Evolutionary conservation across 1,140 invertebrate species (phyloP).

Genomic region (Drosophila santomea): DNA sequence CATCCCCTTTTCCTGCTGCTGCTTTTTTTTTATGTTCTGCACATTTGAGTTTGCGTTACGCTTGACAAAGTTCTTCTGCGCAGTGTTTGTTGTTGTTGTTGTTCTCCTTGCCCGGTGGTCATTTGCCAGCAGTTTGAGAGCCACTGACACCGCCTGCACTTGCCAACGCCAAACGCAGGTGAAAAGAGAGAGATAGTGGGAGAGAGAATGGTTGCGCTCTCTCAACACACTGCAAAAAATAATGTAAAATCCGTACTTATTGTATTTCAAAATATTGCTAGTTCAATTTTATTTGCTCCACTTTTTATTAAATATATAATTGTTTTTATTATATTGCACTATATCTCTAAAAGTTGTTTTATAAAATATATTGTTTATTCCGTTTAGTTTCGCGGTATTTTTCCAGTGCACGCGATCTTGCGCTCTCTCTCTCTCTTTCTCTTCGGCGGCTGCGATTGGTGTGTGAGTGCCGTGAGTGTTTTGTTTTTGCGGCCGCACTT

Average conservation of each 20-base stretch:
- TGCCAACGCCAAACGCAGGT: constrained; percentile 20
- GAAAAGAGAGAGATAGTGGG: background rate
- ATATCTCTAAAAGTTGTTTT: too few relatives aligned
- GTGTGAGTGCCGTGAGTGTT: constrained; percentile 8
- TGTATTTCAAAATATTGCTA: background rate
- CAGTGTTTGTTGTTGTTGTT: constrained; percentile 25
- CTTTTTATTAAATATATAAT: too few relatives aligned
- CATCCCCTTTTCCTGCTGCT: constrained; percentile 40
- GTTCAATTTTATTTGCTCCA: too few relatives aligned
- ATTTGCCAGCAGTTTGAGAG: constrained; percentile 37
- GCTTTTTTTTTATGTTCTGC: constrained; percentile 38
- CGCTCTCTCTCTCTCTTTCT: constrained; percentile 18
- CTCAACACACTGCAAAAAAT: background rate
- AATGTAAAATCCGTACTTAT: background rate
- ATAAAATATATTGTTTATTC: background rate
- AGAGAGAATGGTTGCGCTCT: background rate
- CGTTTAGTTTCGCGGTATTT: background rate
- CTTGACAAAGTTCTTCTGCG: constrained; percentile 64
- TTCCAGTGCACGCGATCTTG: background rate
- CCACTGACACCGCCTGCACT: constrained; percentile 22
- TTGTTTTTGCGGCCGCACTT: constrained; percentile 29
- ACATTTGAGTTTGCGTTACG: constrained; percentile 63
- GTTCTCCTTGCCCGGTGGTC: constrained; percentile 17
- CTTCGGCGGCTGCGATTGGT: constrained; percentile 3
- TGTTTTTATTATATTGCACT: too few relatives aligned